Evolutionary conservation across 2,797 vertebrate genomes (phyloP).

Genomic region (Acanthiza pusilla): DNA sequence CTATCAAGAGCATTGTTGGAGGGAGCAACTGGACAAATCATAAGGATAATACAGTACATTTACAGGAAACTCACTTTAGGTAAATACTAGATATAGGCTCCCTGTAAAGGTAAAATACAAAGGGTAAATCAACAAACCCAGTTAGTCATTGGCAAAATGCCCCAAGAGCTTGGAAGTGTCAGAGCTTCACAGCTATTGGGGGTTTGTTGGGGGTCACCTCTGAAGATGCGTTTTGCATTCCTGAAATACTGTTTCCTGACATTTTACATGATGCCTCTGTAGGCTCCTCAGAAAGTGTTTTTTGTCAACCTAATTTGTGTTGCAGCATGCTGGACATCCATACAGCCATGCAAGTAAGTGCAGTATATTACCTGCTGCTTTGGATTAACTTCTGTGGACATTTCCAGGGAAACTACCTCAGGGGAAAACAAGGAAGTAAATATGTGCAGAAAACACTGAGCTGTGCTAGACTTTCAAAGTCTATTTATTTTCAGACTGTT

Average conservation of each 20-base stretch:
- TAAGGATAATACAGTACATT: not conserved
- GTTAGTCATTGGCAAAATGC: not conserved
- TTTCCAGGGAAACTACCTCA: not conserved
- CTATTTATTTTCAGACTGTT: not conserved
- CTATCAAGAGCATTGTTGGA: not conserved
- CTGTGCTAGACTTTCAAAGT: not conserved
- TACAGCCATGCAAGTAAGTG: not conserved
- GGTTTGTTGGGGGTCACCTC: not conserved
- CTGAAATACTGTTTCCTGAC: not conserved
- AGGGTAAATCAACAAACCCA: not conserved
- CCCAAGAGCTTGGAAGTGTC: not conserved
- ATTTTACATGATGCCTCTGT: not conserved
- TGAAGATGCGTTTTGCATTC: not conserved
- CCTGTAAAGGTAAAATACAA: not conserved
- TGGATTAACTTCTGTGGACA: not conserved
- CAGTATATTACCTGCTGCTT: not conserved
- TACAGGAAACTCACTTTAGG: not conserved
- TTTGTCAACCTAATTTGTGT: not conserved
- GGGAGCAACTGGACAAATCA: not conserved
- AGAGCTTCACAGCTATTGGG: not conserved
- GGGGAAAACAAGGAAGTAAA: not conserved
- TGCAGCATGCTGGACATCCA: fast-evolving
- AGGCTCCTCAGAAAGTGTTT: not conserved
- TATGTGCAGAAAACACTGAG: not conserved
- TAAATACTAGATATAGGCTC: not conserved